These are phyloP conservation scores for Acleris holmiana DNA, from an alignment of 2,888 invertebrate genomes.

Conservation along the genomic window DNA sequence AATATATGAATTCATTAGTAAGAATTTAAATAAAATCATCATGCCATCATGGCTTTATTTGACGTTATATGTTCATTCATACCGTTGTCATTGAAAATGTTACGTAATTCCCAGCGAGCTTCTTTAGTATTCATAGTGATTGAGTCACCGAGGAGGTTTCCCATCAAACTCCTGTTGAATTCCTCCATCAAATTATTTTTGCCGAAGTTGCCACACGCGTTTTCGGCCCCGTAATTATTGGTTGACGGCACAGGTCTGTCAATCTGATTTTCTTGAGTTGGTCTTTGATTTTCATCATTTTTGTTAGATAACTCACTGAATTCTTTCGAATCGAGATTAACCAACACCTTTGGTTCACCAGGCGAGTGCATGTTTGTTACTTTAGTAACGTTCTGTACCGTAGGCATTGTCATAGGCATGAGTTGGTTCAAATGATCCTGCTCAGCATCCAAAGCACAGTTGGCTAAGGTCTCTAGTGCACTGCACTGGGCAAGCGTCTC, in stretches of 20 bases:
- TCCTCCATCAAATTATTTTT: conserved; percentile 78
- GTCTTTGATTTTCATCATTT: conserved; percentile 62
- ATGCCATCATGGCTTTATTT: background rate
- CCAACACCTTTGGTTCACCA: conserved; percentile 77
- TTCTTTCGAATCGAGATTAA: conserved; percentile 78
- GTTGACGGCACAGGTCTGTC: conserved; percentile 47
- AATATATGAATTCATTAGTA: conserved; percentile 7
- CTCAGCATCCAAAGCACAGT: conserved; percentile 76
- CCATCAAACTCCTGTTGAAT: conserved; percentile 77
- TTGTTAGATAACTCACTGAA: conserved; percentile 71
- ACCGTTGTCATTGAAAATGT: conserved; percentile 85
- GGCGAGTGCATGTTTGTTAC: conserved; percentile 79
- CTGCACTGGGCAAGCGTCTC: conserved; percentile 78
- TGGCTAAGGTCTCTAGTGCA: conserved; percentile 78
- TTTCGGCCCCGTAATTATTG: conserved; percentile 58
- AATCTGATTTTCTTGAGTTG: conserved; percentile 62
- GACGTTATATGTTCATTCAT: conserved; percentile 41
- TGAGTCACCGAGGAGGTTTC: conserved; percentile 83
- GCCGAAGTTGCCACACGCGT: conserved; percentile 59
- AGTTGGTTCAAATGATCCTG: conserved; percentile 76
- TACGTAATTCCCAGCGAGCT: conserved; percentile 86
- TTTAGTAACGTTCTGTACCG: conserved; percentile 77
- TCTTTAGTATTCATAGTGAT: conserved; percentile 89
- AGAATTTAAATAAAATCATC: conserved; percentile 7
- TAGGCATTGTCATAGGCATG: conserved; percentile 74